Percentiles rank a stretch among this genome's conserved stretches.
These are phyloP conservation scores for Epinephelus moara DNA, from an alignment of 2,113 vertebrate species.

Conservation along the genomic window DNA sequence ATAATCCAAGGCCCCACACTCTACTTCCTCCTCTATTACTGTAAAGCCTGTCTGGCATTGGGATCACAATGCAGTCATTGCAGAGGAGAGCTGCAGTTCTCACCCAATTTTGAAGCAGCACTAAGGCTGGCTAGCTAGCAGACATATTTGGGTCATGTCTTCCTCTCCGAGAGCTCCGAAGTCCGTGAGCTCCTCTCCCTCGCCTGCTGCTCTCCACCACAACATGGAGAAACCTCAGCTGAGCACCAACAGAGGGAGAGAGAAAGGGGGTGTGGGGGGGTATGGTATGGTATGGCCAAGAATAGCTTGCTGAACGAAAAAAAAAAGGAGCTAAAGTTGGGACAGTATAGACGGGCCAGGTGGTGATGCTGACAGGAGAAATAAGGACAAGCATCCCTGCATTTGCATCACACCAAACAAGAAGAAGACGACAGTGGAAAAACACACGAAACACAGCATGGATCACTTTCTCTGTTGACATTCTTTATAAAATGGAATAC, in stretches of 20 bases:
- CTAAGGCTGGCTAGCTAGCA: conserved; percentile 20
- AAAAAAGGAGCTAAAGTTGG: conserved; percentile 44
- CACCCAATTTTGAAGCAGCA: conserved; percentile 27
- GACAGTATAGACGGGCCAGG: conserved; percentile 56
- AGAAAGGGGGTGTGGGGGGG: background rate
- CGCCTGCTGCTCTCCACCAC: conserved; percentile 24
- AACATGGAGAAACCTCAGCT: conserved; percentile 54
- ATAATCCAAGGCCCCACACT: conserved; percentile 18
- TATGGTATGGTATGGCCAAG: conserved; percentile 23
- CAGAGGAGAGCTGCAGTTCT: conserved; percentile 43
- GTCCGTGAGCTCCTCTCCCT: conserved; percentile 24
- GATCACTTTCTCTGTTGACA: background rate
- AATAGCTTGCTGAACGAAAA: conserved; percentile 67
- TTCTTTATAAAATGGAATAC: conserved; percentile 65
- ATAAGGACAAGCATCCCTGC: conserved; percentile 58
- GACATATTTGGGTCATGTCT: conserved; percentile 79
- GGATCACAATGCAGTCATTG: conserved; percentile 41
- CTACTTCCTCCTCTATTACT: conserved; percentile 18
- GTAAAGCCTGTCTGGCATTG: conserved; percentile 19
- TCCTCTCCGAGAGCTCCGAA: conserved; percentile 31
- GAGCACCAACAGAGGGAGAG: conserved; percentile 35
- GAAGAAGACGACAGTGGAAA: conserved; percentile 1
- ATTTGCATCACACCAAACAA: conserved; percentile 23
- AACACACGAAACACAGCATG: conserved; percentile 5
- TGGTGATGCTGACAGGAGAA: conserved; percentile 63